Percentiles rank a stretch among this genome's conserved stretches.
Conservation (phyloP, 2,888 invertebrate species). For the Aplocera efformata region DNA sequence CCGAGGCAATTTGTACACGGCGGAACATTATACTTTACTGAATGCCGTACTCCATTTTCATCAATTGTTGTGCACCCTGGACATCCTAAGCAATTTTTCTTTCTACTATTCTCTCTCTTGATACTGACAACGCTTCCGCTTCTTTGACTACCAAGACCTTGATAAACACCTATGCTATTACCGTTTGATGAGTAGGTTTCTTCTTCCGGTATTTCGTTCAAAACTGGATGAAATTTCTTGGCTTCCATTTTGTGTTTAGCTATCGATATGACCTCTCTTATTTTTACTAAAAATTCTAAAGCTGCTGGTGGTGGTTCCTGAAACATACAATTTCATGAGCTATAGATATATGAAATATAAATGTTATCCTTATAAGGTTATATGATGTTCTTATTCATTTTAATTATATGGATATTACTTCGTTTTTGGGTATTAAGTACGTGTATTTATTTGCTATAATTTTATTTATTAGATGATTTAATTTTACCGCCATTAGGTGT, state of each 20-base stretch:
- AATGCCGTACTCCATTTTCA: constrained; percentile 50
- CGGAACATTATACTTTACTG: constrained; percentile 65
- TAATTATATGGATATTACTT: too few species aligned
- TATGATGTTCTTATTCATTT: background rate
- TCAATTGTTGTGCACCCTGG: constrained; percentile 80
- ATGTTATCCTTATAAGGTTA: background rate
- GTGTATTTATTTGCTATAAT: too few species aligned
- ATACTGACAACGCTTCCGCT: constrained; percentile 79
- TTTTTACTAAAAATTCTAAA: constrained; percentile 92
- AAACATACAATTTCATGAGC: constrained; percentile 37
- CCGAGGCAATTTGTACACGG: constrained; percentile 77
- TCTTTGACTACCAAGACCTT: constrained; percentile 73
- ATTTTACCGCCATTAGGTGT: constrained; percentile 87
- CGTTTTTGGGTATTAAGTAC: too few species aligned
- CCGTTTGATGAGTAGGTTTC: constrained; percentile 76
- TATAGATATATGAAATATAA: background rate
- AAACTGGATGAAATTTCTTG: constrained; percentile 88
- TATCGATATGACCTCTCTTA: constrained; percentile 93
- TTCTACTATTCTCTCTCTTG: constrained; percentile 82
- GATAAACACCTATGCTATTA: constrained; percentile 70
- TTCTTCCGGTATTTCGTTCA: constrained; percentile 91
- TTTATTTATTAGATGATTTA: too few species aligned
- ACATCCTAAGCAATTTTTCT: constrained; percentile 83
- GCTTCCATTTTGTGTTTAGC: constrained; percentile 93
- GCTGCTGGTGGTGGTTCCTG: constrained; percentile 95